phyloP scores from a whole-genome alignment of 2,797 vertebrate species.

The Sebastes itinus region DNA sequence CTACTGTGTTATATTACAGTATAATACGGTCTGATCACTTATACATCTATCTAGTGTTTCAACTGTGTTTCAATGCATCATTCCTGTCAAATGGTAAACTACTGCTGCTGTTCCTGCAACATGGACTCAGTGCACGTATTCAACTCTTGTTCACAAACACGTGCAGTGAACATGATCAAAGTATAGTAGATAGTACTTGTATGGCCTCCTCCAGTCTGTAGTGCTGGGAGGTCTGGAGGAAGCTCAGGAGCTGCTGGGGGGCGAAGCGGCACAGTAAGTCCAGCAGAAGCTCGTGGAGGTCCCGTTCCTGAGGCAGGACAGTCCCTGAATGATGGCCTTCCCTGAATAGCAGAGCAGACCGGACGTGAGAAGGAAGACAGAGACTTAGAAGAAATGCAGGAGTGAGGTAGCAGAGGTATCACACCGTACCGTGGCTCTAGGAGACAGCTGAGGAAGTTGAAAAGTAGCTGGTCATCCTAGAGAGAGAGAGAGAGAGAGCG shows the following conservation, averaged over 20 bases:
- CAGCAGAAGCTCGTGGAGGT: slow-evolving; percentile 88
- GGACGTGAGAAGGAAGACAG: not conserved
- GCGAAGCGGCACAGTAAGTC: slow-evolving; percentile 89
- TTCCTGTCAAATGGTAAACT: not conserved
- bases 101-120: not conserved
- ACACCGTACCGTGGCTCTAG: slow-evolving; percentile 62
- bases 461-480: slow-evolving; percentile 67
- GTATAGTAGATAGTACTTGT: slow-evolving; percentile 76
- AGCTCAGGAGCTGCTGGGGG: slow-evolving; percentile 84
- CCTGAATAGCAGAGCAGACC: slow-evolving; percentile 70
- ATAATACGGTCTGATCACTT: rapidly evolving
- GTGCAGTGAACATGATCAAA: not conserved
- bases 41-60: not conserved
- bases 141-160: not conserved
- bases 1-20: not conserved
- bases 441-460: slow-evolving; percentile 67
- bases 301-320: slow-evolving; percentile 77
- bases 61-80: not conserved
- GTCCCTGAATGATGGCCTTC: slow-evolving; percentile 82
- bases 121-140: not conserved
- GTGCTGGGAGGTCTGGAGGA: slow-evolving; percentile 87
- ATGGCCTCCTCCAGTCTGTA: slow-evolving; percentile 93
- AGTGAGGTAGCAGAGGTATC: not conserved
- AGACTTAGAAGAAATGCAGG: not conserved
- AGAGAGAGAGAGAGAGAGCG: not conserved